phyloP scores from a whole-genome alignment of 2,888 invertebrate genomes.

The Athripsodes cinereus region DNA sequence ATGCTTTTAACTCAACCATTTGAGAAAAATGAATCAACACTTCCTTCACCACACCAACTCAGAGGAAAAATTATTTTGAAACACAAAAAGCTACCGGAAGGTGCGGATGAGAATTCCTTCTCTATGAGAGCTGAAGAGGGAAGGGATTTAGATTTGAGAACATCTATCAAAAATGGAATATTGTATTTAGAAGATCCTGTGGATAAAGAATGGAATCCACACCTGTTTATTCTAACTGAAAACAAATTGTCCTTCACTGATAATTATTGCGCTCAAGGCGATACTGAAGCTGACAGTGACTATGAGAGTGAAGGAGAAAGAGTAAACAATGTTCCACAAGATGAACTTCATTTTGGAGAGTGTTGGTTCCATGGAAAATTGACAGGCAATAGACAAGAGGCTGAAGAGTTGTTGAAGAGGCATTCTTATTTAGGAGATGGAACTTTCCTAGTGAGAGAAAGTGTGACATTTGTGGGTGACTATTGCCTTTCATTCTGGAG shows the following conservation, averaged over 20 bases:
- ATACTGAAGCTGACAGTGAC: constrained; percentile 54
- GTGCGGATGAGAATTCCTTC: constrained; percentile 68
- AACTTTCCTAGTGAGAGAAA: constrained; percentile 87
- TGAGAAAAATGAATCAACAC: constrained; percentile 67
- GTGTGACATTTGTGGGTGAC: constrained; percentile 94
- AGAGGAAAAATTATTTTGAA: constrained; percentile 75
- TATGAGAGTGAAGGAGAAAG: constrained; percentile 51
- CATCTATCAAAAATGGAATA: constrained; percentile 84
- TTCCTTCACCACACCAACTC: constrained; percentile 82
- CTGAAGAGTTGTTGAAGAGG: constrained; percentile 67
- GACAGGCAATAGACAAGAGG: constrained; percentile 72
- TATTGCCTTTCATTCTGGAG: constrained; percentile 94
- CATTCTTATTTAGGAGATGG: constrained; percentile 85
- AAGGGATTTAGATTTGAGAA: constrained; percentile 70
- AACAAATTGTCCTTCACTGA: constrained; percentile 86
- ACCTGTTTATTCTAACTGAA: constrained; percentile 87
- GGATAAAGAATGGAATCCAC: constrained; percentile 86
- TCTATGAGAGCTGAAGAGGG: constrained; percentile 52
- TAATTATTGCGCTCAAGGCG: constrained; percentile 47
- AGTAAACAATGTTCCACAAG: constrained; percentile 65
- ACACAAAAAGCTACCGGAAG: constrained; percentile 91
- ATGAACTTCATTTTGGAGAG: constrained; percentile 86
- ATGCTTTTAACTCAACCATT: constrained; percentile 70
- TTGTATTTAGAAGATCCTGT: constrained; percentile 84
- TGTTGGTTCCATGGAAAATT: constrained; percentile 92